Evolutionary conservation across 2,113 vertebrate species (phyloP).

Genomic region (Tenebrosternarchus preto): DNA sequence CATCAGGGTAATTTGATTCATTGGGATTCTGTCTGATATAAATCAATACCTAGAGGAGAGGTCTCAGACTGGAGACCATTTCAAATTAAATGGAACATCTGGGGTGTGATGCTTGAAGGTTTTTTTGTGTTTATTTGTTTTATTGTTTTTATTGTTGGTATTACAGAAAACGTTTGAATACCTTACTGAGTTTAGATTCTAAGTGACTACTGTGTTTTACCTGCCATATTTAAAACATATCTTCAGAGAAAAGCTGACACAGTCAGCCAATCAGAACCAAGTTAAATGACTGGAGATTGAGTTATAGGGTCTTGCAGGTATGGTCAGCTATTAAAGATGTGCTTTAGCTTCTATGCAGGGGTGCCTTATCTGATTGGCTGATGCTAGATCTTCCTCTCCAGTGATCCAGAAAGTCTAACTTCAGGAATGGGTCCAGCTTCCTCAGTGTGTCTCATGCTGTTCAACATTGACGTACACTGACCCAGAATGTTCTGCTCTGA

Average conservation of each 20-base stretch:
- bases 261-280: neutral
- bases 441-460: constrained; percentile 55
- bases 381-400: constrained; percentile 44
- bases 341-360: neutral
- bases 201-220: neutral
- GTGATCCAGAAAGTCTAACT: constrained; percentile 42
- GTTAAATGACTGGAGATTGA: neutral
- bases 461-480: constrained; percentile 53
- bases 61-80: constrained; percentile 59
- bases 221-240: neutral
- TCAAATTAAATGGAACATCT: constrained; percentile 64
- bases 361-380: neutral
- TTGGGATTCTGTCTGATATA: constrained; percentile 59
- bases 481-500: constrained; percentile 52
- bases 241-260: neutral
- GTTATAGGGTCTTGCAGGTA: too few species aligned
- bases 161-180: neutral
- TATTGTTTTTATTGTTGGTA: too few species aligned
- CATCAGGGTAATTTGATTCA: constrained; percentile 57
- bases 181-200: neutral
- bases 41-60: constrained; percentile 63
- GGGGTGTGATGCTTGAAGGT: constrained; percentile 29
- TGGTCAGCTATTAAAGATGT: too few species aligned
- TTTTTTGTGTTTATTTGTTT: neutral
- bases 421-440: constrained; percentile 40